These are phyloP conservation scores for Pachycephala philippinensis DNA, from an alignment of 2,113 vertebrate species.

Conservation along the genomic window DNA sequence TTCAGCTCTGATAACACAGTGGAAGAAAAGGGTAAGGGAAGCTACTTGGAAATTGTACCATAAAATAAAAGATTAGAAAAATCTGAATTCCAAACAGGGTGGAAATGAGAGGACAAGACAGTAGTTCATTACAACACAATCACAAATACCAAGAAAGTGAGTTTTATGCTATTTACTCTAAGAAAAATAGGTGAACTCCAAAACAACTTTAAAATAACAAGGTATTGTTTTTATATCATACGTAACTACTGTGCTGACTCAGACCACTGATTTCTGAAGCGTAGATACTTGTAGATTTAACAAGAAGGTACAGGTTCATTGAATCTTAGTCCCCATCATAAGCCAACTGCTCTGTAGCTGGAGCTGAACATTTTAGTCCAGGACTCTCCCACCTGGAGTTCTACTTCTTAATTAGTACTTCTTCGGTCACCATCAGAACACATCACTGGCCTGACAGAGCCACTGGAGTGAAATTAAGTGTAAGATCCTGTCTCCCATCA, in stretches of 20 bases:
- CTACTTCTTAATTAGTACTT: not conserved
- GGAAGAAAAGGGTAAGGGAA: not conserved
- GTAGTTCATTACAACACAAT: not conserved
- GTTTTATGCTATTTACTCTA: not conserved
- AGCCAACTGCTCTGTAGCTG: not conserved
- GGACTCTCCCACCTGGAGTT: not conserved
- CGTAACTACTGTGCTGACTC: not conserved
- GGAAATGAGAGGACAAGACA: not conserved
- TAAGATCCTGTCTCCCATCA: not conserved
- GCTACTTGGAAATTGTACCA: not conserved
- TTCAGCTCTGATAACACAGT: not conserved
- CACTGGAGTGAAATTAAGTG: not conserved
- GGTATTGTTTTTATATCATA: not conserved
- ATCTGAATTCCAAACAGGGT: not conserved
- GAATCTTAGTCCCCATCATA: not conserved
- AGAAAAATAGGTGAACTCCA: not conserved
- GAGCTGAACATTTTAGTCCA: not conserved
- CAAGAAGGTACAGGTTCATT: not conserved
- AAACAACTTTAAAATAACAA: not conserved
- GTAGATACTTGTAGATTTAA: not conserved
- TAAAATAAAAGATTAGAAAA: not conserved
- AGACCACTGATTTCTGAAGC: not conserved
- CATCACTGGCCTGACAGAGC: not conserved
- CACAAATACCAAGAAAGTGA: not conserved
- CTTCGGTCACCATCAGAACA: not conserved